Percentiles rank a stretch among this genome's conserved stretches.
Evolutionary conservation across 2,797 vertebrate species (phyloP).

Genomic region (Dicrostonyx torquatus): DNA sequence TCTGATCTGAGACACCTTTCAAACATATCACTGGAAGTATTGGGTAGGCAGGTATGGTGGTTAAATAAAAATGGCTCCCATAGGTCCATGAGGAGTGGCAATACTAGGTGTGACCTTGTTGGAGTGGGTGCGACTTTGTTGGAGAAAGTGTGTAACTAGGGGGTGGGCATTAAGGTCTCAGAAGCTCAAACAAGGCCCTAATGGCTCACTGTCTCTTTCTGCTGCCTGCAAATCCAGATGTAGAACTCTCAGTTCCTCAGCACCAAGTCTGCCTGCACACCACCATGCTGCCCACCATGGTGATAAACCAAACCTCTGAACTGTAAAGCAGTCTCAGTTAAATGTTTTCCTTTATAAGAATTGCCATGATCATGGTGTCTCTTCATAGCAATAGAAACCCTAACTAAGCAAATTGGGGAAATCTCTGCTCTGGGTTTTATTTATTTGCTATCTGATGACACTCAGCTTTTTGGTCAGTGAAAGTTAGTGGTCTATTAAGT

Average conservation of each 20-base stretch:
- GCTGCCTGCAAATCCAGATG: background rate
- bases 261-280: background rate
- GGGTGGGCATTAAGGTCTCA: background rate
- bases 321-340: background rate
- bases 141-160: background rate
- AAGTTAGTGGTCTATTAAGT: background rate
- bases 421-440: background rate
- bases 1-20: too few species aligned
- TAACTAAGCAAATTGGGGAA: background rate
- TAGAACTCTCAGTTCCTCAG: background rate
- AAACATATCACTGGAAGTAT: background rate
- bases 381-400: background rate
- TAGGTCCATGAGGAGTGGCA: background rate
- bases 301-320: background rate
- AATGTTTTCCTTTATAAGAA: background rate
- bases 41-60: background rate
- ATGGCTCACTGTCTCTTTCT: background rate
- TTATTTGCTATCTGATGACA: background rate
- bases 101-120: background rate
- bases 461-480: background rate
- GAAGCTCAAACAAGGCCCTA: background rate
- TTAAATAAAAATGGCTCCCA: background rate
- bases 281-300: background rate
- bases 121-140: background rate
- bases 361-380: background rate